Percentiles rank a stretch among this genome's conserved stretches.
Conservation (phyloP, 1,140 invertebrate genomes). For the Panonychus citri region DNA sequence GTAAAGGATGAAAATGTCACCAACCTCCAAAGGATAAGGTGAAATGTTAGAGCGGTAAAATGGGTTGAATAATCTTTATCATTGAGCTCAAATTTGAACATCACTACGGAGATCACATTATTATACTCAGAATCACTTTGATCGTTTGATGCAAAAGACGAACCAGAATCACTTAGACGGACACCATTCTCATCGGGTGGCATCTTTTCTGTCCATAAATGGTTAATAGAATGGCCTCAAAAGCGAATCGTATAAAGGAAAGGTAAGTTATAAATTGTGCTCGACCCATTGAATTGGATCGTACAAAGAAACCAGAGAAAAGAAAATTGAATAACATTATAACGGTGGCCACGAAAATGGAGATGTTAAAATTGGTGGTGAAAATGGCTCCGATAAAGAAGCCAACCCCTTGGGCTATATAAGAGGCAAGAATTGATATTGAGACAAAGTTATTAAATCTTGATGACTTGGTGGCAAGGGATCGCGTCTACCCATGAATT, state of each 20-base stretch:
- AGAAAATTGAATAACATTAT: neutral
- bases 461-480: neutral
- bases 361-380: neutral
- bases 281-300: neutral
- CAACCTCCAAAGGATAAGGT: neutral
- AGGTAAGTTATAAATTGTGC: neutral
- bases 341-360: constrained; percentile 2
- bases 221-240: constrained; percentile 1
- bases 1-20: neutral
- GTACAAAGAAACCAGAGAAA: constrained; percentile 1
- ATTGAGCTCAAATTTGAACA: constrained; percentile 1
- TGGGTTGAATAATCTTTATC: neutral
- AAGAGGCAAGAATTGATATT: neutral
- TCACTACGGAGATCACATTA: neutral
- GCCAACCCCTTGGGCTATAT: constrained; percentile 1
- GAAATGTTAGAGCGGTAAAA: neutral
- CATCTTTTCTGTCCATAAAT: neutral
- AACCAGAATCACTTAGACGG: neutral
- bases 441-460: neutral
- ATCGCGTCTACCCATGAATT: neutral
- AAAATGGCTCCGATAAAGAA: constrained; percentile 2
- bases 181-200: no score
- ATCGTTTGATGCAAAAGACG: neutral
- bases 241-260: constrained; percentile 1
- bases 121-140: neutral